Evolutionary conservation across 1,140 invertebrate species (phyloP).

Genomic region (Acyrthosiphon pisum): DNA sequence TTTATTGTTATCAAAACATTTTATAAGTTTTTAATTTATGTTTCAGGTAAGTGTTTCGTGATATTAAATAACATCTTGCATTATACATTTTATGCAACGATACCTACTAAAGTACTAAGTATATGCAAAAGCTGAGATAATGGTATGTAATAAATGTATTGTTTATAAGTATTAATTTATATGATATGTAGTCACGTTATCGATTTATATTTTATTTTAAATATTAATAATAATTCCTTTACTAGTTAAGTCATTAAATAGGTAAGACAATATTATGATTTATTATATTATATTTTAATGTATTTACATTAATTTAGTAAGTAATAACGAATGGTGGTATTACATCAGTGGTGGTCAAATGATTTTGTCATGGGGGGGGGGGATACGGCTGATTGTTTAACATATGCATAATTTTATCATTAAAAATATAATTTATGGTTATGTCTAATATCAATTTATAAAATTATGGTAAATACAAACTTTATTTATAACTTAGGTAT

Average conservation of each 20-base stretch:
- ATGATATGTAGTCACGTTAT: not conserved
- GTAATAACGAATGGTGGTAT: not conserved
- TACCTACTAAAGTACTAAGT: not conserved
- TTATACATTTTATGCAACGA: not conserved
- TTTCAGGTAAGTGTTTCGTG: conserved; percentile 16
- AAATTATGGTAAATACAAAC: too few species aligned
- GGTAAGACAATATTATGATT: not conserved
- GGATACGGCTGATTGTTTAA: too few species aligned
- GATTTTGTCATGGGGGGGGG: too few species aligned
- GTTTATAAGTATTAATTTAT: not conserved
- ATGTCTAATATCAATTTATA: too few species aligned
- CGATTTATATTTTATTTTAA: not conserved
- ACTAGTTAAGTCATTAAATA: not conserved
- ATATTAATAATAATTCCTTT: not conserved
- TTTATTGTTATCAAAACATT: not conserved
- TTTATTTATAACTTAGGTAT: too few species aligned
- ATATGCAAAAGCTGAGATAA: not conserved
- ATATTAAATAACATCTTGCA: not conserved
- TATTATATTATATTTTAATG: not conserved
- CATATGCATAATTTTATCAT: too few species aligned
- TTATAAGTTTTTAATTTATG: not conserved
- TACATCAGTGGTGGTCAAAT: too few species aligned
- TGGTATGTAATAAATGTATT: not conserved
- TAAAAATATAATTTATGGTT: too few species aligned
- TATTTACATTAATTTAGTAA: conserved; percentile 7